Evolutionary conservation across 2,797 vertebrate genomes (phyloP).

Genomic region (Oreochromis mossambicus): DNA sequence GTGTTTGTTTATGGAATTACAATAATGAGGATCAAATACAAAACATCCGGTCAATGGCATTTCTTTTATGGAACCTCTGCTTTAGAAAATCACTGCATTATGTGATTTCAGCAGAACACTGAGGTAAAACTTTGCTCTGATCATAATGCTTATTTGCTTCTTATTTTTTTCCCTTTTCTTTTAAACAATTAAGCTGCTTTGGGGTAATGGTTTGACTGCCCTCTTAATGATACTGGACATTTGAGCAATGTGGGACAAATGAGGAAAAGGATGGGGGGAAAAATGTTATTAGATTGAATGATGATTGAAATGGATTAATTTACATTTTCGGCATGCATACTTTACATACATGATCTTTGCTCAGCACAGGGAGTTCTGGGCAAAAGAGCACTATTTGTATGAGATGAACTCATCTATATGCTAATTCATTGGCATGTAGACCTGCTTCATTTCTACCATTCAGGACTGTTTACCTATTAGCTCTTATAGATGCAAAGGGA

Average conservation of each 20-base stretch:
- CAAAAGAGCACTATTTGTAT: conserved; percentile 94
- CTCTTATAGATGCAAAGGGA: conserved; percentile 79
- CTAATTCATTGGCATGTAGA: conserved; percentile 94
- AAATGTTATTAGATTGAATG: conserved; percentile 78
- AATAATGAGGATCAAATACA: conserved; percentile 74
- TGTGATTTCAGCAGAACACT: conserved; percentile 1
- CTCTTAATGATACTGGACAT: conserved; percentile 63
- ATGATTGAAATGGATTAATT: conserved; percentile 84
- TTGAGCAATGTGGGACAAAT: conserved; percentile 67
- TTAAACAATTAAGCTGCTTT: conserved; percentile 75
- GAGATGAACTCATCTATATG: conserved; percentile 99
- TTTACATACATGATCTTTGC: conserved; percentile 84
- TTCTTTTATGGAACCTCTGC: conserved; percentile 39
- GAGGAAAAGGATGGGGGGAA: conserved; percentile 46
- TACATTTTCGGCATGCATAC: conserved; percentile 81
- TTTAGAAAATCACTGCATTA: conserved; percentile 21
- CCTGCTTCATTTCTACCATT: conserved; percentile 92
- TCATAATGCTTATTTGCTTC: conserved; percentile 22
- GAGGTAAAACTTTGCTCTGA: conserved; percentile 14
- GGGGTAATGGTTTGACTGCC: conserved; percentile 49
- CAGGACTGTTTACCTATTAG: conserved; percentile 94
- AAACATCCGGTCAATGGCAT: conserved; percentile 60
- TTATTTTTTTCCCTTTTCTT: background rate
- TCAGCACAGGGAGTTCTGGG: conserved; percentile 87
- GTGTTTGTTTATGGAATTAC: conserved; percentile 79